Evolutionary conservation across 2,113 vertebrate species (phyloP).

Genomic region (Scalopus aquaticus): DNA sequence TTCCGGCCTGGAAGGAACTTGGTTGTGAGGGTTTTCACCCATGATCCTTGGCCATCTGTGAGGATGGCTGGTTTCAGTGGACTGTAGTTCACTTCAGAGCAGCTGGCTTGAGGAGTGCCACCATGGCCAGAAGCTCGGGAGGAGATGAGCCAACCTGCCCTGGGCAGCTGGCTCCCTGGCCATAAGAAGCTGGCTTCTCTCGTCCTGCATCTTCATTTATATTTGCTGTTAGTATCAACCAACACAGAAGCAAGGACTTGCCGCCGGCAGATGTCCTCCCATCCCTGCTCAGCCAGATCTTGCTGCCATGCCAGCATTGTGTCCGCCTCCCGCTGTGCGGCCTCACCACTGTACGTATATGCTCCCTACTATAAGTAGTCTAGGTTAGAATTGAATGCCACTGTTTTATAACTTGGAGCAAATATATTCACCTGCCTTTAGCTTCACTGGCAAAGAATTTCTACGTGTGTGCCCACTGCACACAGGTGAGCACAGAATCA

Average conservation of each 20-base stretch:
- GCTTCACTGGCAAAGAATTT: background rate
- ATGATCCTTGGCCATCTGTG: background rate
- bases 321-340: background rate
- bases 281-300: background rate
- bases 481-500: background rate
- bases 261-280: background rate
- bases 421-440: slow-evolving; percentile 49
- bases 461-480: too few species aligned
- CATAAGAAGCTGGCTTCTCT: too few species aligned
- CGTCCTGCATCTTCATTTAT: background rate
- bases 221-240: background rate
- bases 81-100: background rate
- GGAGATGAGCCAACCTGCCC: background rate
- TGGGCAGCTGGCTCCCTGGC: background rate
- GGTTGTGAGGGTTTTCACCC: background rate
- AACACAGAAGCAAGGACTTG: background rate
- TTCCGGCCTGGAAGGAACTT: slow-evolving; percentile 51
- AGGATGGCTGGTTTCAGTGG: background rate
- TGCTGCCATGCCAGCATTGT: background rate
- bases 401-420: slow-evolving; percentile 65
- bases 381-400: background rate
- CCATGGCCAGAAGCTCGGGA: background rate
- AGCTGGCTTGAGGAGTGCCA: background rate
- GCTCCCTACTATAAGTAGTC: slow-evolving; percentile 57
- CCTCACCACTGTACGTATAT: background rate